Evolutionary conservation across 2,797 vertebrate species (phyloP), one percentile per base, ranked within the genome.

Genomic region (Gambusia yucatana): DNA sequence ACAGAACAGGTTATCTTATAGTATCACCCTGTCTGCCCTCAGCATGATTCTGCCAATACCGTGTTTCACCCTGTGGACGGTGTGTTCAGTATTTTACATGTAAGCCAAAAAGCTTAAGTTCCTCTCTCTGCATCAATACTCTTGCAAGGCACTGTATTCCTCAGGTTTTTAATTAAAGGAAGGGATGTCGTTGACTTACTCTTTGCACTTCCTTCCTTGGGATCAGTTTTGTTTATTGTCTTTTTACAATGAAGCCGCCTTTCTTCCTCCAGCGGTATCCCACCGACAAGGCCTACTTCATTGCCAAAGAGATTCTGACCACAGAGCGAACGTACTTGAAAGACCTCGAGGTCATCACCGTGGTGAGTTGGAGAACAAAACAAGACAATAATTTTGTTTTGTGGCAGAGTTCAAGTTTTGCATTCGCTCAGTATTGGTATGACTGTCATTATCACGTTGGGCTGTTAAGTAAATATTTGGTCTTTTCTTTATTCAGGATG

Each of bases 221-320:
- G 3, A 6, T 69, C 14, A 41, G 28, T 69, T 67, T 57, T 39
- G 7, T n/a, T 67, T 50, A 3, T 59, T 81, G 76, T 50, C 2
- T 50, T 70, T 70, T 70, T 44, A 70, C 39, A 39, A 72, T 39
- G 6, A 6, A 0, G 16, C 0, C 63, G 30, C 3, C 77, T 90
- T 76, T 93, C 90, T n/a, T 72, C 11, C 75, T 44, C 0, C 95
- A 99, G 98, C 90, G 95, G 72, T 92, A 78, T 78, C 97, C 97
- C 30, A 95, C 96, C 0, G 97, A 99, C 78, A 96, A 98, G 84
- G 97, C 98, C 0, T 99, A 98, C 87, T 99, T 98, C 92, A 98
- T 99, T 92, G 97, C 97, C 79, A 98, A 99, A 95, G 98, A 99
- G 96, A 97, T 99, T 90, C 95, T 99, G 14, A 97, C 97, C 86